Base-by-base conservation (phyloP, 2,113 vertebrate genomes). In the Scortum barcoo region DNA sequence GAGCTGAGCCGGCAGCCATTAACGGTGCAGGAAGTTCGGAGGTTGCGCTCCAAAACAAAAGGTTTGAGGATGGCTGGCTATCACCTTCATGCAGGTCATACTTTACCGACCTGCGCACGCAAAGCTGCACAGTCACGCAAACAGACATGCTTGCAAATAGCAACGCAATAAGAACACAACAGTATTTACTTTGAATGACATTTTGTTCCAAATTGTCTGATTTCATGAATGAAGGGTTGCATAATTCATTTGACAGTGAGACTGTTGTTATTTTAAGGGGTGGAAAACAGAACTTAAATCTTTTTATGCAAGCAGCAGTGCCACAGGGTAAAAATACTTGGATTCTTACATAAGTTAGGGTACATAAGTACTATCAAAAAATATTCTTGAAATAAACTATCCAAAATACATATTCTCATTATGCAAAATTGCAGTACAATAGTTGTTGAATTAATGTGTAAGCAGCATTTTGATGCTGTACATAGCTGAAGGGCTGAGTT, bases 21-120 rank as follows among this genome's bases (percentile, higher is more conserved):
- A 84, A 76, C 6, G 51, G 72, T 0, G 19, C 65, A 86, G 74
- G 86, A 87, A 77, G 88, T 65, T 65, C 44, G 48, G 69, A 68
- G 84, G 78, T 72, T 84, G 61, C 33, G 33, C 57, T 71, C 19
- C 19, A 72, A 82, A 76, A 88, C 67, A 87, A 88, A 76, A 72
- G 69, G 53, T 81, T 53, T n/a, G 58, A 77, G 24, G 80, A 80
- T 72, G 82, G 76, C 65, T 69, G 78, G 76, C 51, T 57, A 30
- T 87, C 36, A 46, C 36, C 33, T 50, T 72, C 19, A 58, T 65
- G 40, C 57, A 66, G 57, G 66, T 67, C 33, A 62, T 46, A 63
- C 72, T 76, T 80, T 24, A 24, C 30, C 74, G 28, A 63, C 57
- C 26, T 70, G n/a, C n/a, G 22, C 38, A 16, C 20, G 24, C 3